phyloP scores from a whole-genome alignment of 2,113 vertebrate species.

The Prochilodus magdalenae region DNA sequence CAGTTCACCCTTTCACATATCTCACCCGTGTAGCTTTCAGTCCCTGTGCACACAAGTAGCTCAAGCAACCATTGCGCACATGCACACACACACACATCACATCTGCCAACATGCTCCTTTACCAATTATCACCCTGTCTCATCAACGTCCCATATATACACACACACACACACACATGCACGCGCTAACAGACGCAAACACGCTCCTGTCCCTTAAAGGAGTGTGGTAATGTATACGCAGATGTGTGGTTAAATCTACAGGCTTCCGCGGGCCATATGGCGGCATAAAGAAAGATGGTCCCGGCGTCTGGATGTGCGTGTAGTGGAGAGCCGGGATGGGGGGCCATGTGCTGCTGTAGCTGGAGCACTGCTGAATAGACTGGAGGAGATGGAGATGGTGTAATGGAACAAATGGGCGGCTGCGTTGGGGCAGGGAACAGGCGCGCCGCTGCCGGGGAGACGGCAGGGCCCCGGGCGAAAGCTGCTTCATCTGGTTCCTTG shows the following conservation, averaged over 20 bases:
- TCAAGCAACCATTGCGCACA: constrained; percentile 55
- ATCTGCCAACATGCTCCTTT: constrained; percentile 77
- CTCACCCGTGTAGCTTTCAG: constrained; percentile 39
- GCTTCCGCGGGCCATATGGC: constrained; percentile 99
- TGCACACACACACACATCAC: constrained; percentile 53
- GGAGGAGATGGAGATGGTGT: constrained; percentile 86
- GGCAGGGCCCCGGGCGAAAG: constrained; percentile 86
- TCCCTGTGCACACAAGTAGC: constrained; percentile 36
- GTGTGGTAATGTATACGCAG: constrained; percentile 94
- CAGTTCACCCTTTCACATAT: constrained; percentile 43
- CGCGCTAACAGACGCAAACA: constrained; percentile 44
- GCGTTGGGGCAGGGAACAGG: constrained; percentile 90
- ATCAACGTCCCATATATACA: constrained; percentile 35
- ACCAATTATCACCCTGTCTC: constrained; percentile 76
- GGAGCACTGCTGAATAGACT: constrained; percentile 77
- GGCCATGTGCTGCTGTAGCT: constrained; percentile 73
- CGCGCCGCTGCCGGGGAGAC: constrained; percentile 94
- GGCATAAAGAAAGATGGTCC: constrained; percentile 95
- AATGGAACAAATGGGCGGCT: constrained; percentile 97
- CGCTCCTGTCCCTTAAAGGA: constrained; percentile 75
- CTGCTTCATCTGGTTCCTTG: constrained; percentile 88
- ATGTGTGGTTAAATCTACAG: constrained; percentile 99
- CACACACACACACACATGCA: background rate
- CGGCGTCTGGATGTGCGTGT: constrained; percentile 88
- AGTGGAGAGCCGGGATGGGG: constrained; percentile 76